Base-by-base conservation (phyloP, 2,888 invertebrate genomes). In the Pristionchus maxplancki region DNA sequence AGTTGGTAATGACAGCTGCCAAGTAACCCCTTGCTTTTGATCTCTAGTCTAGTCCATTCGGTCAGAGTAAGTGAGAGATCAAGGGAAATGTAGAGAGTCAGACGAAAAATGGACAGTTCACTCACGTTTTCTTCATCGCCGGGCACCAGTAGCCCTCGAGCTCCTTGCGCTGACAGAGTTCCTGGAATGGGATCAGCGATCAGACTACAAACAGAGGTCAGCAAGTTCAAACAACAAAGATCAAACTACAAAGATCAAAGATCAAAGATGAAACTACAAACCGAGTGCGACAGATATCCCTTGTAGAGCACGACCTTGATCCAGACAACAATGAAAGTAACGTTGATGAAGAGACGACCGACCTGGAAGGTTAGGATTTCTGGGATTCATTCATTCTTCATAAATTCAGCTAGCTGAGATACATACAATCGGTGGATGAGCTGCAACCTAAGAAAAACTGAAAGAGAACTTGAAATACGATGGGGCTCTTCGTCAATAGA, bases 101-200 rank as follows among this genome's bases (percentile, higher is more conserved):
- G n/a, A n/a, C n/a, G n/a, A n/a, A n/a, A n/a, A n/a, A n/a, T n/a
- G n/a, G n/a, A n/a, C n/a, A n/a, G n/a, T n/a, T n/a, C 44, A 44
- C 67, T 81, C 40, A 82, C 58, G 48, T n/a, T 81, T 88, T 74
- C 82, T 62, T 81, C 84, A 89, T 90, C 28, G 93, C 93, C n/a
- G 94, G 94, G 88, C 94, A 94, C 94, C 94, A 94, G 87, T 93
- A 94, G 24, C 94, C 94, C 78, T 92, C 92, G 13, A 94, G 89
- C 78, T 94, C 94, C 89, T 93, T 93, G 37, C 94, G 89, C 88
- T 94, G 93, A 85, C 94, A 94, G 24, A 94, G 89, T 74, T 93
- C 93, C 93, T 94, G 88, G 82, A 91, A 44, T 62, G 40, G 28
- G 64, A 64, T 64, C 64, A 64, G 28, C 11, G n/a, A 28, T 1